Conservation (phyloP, 2,888 invertebrate species). For the Formica aserva region DNA sequence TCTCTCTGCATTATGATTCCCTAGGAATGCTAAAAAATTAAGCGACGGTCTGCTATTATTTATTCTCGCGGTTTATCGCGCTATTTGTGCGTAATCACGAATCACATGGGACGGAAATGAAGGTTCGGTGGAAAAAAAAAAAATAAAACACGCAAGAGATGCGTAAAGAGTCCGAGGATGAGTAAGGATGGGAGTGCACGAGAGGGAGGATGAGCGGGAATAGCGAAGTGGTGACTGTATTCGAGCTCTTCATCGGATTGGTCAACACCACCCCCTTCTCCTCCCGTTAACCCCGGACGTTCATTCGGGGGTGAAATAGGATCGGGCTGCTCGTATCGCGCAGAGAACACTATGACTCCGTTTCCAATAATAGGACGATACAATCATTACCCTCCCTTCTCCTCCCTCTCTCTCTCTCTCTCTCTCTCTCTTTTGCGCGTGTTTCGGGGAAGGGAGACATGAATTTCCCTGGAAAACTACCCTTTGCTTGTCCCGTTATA, state of each 20-base stretch:
- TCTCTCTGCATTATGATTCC: not conserved
- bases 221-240: not conserved
- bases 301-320: slow-evolving; percentile 73
- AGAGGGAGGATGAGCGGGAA: not conserved
- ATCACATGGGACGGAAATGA: slow-evolving; percentile 2
- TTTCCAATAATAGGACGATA: slow-evolving; percentile 66
- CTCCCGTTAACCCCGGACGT: slow-evolving; percentile 40
- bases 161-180: slow-evolving; percentile 16
- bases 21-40: not conserved
- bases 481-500: slow-evolving; percentile 22
- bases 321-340: slow-evolving; percentile 62
- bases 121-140: slow-evolving; percentile 2
- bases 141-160: slow-evolving; percentile 8
- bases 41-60: not conserved
- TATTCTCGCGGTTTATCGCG: slow-evolving; percentile 24
- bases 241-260: slow-evolving; percentile 51
- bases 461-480: slow-evolving; percentile 32
- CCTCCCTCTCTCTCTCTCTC: too few relatives aligned
- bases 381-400: slow-evolving; percentile 47
- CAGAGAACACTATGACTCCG: slow-evolving; percentile 58
- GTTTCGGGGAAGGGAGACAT: slow-evolving; percentile 35
- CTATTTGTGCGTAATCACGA: slow-evolving; percentile 27
- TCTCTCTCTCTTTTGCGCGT: not conserved
- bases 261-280: slow-evolving; percentile 45
- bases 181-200: not conserved